Conservation (phyloP, 2,888 invertebrate genomes). For the Drosophila siamana region DNA sequence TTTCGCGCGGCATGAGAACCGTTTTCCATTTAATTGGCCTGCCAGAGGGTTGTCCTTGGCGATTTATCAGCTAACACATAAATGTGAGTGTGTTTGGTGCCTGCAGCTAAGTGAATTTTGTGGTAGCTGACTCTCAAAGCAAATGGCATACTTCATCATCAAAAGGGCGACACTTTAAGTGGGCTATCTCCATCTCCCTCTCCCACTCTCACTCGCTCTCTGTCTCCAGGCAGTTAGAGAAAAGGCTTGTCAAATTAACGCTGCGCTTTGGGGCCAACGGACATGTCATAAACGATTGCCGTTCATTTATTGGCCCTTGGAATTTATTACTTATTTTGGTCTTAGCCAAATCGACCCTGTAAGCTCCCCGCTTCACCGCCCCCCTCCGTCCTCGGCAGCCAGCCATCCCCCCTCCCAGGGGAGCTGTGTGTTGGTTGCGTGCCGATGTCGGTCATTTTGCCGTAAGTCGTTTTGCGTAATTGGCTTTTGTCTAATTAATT, state of each 20-base stretch:
- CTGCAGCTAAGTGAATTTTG: conserved; percentile 49
- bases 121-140: conserved; percentile 33
- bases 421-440: conserved; percentile 50
- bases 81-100: conserved; percentile 17
- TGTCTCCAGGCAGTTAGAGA: background rate
- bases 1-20: conserved; percentile 56
- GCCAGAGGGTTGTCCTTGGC: conserved; percentile 13
- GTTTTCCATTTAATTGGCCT: conserved; percentile 70
- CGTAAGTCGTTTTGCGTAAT: conserved; percentile 71
- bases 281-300: conserved; percentile 36
- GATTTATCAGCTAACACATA: conserved; percentile 46
- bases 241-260: conserved; percentile 72
- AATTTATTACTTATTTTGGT: conserved; percentile 53
- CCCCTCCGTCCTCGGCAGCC: no score
- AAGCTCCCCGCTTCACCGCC: background rate
- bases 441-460: conserved; percentile 55
- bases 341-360: conserved; percentile 17
- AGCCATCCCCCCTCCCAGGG: conserved; percentile 37
- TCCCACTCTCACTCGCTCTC: background rate
- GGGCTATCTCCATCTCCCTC: background rate
- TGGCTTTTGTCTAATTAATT: conserved; percentile 78
- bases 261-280: conserved; percentile 33
- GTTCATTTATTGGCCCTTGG: conserved; percentile 41
- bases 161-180: conserved; percentile 47
- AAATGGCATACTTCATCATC: conserved; percentile 55